A percentile compares a stretch with the other conserved stretches of the same genome.
phyloP scores from a whole-genome alignment of 2,113 vertebrate species.

The Melanerpes aurifrons region DNA sequence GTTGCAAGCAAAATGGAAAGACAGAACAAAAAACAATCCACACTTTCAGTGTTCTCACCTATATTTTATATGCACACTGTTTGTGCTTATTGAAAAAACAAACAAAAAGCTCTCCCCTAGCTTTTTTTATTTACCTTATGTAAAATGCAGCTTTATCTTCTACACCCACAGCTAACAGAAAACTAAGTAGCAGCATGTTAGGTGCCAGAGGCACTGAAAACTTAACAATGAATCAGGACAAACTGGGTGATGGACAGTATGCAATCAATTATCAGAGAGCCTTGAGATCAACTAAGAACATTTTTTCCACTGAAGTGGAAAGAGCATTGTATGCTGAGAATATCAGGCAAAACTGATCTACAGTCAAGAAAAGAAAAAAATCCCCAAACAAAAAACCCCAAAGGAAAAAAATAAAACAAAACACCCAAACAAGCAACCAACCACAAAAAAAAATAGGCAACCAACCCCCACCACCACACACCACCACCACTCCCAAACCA shows the following conservation, averaged over 20 bases:
- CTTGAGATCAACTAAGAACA: background rate
- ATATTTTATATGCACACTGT: background rate
- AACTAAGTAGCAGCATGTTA: background rate
- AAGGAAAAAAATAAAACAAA: background rate
- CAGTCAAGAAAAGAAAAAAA: background rate
- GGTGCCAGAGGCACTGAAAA: background rate
- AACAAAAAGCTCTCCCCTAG: background rate
- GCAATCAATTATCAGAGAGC: background rate
- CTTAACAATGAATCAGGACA: background rate
- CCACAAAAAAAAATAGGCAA: background rate
- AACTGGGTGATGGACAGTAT: background rate
- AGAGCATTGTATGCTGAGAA: background rate
- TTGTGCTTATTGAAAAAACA: background rate
- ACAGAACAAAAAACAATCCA: background rate
- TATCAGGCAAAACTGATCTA: background rate
- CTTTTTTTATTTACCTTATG: background rate
- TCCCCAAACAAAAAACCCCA: too few species aligned
- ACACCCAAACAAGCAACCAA: background rate
- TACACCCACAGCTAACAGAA: background rate
- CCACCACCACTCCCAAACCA: background rate
- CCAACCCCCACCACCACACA: too few species aligned
- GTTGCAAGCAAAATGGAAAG: conserved; percentile 35
- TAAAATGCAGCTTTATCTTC: background rate
- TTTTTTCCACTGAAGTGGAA: background rate
- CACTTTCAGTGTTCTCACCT: conserved; percentile 9